Evolutionary conservation across 2,888 invertebrate species (phyloP), one percentile per base, ranked within the genome.

Genomic region (Panzeria rudis): DNA sequence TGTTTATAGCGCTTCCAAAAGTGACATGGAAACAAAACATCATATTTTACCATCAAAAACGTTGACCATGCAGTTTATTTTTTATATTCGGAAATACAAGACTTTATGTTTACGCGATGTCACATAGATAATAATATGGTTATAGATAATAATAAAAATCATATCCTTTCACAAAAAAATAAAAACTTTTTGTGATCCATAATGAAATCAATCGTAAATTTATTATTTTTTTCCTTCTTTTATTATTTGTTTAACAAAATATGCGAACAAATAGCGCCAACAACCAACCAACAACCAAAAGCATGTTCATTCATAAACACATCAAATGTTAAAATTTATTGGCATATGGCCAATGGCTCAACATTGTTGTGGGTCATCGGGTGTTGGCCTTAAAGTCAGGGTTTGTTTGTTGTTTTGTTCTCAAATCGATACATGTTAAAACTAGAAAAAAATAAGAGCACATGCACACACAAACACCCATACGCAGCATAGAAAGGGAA

Each of bases 321-420:
- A 61, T 69, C 52, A 78, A 79, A 79, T 44, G 52, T 64, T 64
- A 56, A 79, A 72, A 79, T 35, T 71, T 79, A 59, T 69, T 78
- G 69, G 78, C 78, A 32, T 62, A 15, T 56, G 71, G 71, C 71
- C 79, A 79, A 79, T 64, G 71, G 20, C 50, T 59, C 56, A 77
- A 50, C 68, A 64, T 50, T 68, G 47, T 68, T 68, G 35, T 77
- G 77, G 68, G 77, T 72, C 54, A 32, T 23, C 41, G 78, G 62
- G 41, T 79, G 56, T 62, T 71, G 41, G 61, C 52, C 71, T 79
- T 79, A 52, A 23, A 64, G 61, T 52, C 38, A 52, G 50, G 50
- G 61, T 56, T 32, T 59, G 20, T 32, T 23, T 62, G 11, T 44
- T 56, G 23, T 9, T 11, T 77, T 38, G 20, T 29, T 32, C 23